A percentile compares a stretch with the other conserved stretches of the same genome.
Evolutionary conservation across 2,797 vertebrate species (phyloP).

Genomic region (Malurus leucopterus): DNA sequence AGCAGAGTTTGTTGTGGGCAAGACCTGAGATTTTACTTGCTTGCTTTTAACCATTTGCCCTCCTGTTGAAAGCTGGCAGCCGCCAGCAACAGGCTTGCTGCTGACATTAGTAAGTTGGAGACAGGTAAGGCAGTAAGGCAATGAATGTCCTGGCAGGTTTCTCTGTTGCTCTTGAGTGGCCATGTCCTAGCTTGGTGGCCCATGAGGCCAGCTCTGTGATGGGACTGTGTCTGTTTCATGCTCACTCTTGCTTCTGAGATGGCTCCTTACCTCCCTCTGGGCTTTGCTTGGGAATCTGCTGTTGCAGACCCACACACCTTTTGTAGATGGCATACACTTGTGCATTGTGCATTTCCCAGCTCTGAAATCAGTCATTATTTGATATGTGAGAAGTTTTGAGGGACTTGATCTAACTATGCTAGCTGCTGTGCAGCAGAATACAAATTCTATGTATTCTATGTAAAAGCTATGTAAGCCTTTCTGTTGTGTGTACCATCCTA

Average conservation of each 20-base stretch:
- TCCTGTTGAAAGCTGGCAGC: neutral
- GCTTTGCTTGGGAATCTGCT: neutral
- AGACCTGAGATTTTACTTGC: neutral
- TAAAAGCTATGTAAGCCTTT: neutral
- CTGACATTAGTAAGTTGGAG: neutral
- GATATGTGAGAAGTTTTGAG: neutral
- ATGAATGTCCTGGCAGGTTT: neutral
- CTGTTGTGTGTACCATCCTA: neutral
- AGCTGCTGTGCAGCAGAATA: neutral
- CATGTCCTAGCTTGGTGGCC: fast-evolving
- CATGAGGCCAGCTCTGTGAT: neutral
- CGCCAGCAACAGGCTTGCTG: neutral
- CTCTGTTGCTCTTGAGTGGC: fast-evolving
- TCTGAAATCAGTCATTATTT: neutral
- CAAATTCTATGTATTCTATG: neutral
- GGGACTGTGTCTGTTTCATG: neutral
- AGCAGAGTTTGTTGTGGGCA: neutral
- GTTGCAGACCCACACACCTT: neutral
- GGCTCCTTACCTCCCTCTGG: neutral
- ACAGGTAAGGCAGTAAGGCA: neutral
- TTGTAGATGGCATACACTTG: neutral
- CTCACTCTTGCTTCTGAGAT: neutral
- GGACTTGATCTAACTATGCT: neutral
- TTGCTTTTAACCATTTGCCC: neutral
- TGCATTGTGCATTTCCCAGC: neutral